Conservation (phyloP, 2,113 vertebrate species). For the Chascanopsetta lugubris region DNA sequence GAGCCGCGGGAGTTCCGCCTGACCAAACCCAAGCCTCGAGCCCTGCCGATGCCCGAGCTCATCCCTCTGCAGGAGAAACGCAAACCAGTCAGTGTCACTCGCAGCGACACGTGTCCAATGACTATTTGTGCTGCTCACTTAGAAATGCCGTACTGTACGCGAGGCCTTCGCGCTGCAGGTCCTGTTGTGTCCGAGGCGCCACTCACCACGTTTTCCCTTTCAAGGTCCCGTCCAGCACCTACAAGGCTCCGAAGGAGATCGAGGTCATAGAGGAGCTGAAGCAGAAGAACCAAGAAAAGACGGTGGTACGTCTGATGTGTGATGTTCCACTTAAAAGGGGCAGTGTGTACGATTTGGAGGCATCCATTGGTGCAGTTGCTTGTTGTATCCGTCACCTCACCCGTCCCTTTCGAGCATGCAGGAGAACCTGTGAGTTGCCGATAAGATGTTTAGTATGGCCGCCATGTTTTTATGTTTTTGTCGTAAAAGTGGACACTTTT, state of each 20-base stretch:
- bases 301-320: constrained; percentile 76
- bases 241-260: constrained; percentile 82
- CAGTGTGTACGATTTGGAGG: no score
- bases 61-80: constrained; percentile 78
- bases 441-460: no score
- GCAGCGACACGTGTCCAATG: constrained; percentile 9
- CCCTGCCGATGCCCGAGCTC: constrained; percentile 77
- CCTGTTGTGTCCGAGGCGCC: neutral
- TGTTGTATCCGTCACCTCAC: no score
- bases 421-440: no score
- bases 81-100: constrained; percentile 80
- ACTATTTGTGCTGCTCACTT: neutral
- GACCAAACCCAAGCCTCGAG: constrained; percentile 81
- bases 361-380: no score
- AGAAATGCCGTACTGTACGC: neutral
- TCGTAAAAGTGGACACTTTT: no score
- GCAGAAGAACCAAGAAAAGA: constrained; percentile 79
- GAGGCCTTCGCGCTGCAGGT: neutral
- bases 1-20: constrained; percentile 86
- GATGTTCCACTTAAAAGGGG: neutral
- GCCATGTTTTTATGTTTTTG: no score
- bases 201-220: constrained; percentile 17
- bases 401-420: no score
- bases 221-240: constrained; percentile 86
- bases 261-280: constrained; percentile 81